Base-by-base conservation (phyloP, 92 coral and sea anemone genomes). In the Pocillopora meandrina region DNA sequence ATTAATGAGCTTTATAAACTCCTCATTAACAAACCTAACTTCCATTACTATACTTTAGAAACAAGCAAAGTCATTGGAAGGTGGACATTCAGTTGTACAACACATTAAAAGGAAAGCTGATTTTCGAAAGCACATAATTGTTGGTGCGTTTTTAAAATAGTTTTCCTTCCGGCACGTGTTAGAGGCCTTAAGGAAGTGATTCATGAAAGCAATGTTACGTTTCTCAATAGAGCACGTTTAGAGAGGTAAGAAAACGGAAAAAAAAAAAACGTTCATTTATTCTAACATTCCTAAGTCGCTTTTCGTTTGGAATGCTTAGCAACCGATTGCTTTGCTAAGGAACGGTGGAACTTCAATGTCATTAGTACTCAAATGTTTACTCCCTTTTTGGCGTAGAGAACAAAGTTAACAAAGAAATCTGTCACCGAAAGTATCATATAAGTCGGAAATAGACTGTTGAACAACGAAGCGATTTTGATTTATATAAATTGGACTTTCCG, bases 321-420 rank as follows among this genome's bases (percentile, higher is more conserved):
- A 81, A 81, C 85, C 77, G 16, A 23, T 11, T 59, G 84, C 1
- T 13, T 56, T 10, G 33, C 26, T 9, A 55, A 69, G 65, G 64
- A 58, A 69, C n/a, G 6, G 60, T 13, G 15, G 56, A 10, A 21
- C 14, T 9, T 6, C 15, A 49, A 42, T 63, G 62, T 78, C 82
- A 61, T 19, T 21, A 33, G 58, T 68, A 55, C 69, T 70, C 36
- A 59, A 71, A 71, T 80, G 75, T 69, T 78, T 80, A 57, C 17
- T 21, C 56, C 13, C 23, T 55, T 81, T 18, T 59, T 57, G 42
- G 5, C 70, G 26, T 16, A 6, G 77, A 60, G 19, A 23, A 57
- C 21, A 78, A 20, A 0, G 9, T 71, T 36, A 80, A 19, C 68
- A 71, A 35, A 60, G 77, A 60, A 58, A 81, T 19, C 56, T 71